Evolutionary conservation across 2,888 invertebrate genomes (phyloP), one percentile per base, ranked within the genome.

Genomic region (Tetranychus truncatus): DNA sequence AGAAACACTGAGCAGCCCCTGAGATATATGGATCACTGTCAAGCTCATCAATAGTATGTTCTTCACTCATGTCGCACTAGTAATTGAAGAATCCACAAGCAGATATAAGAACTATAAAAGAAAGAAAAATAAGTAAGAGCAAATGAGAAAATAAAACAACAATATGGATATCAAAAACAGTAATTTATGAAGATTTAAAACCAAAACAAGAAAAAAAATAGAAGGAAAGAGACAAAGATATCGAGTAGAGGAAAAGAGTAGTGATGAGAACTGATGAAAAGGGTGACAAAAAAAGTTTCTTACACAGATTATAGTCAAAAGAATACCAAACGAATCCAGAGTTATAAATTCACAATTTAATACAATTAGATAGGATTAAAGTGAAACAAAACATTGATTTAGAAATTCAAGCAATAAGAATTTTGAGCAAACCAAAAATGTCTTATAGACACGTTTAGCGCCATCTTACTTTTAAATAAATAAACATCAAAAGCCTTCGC

Each of bases 1-100:
- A 80, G 72, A 78, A 75, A 73, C 79, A 79, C 20, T 79, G 74
- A 9, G 80, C 78, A 11, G 80, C 78, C 1, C 69, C 69, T 20
- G 21, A 69, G 20, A 69, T 69, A 21, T 24, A 24, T 11, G 34
- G 34, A 69, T 69, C 69, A 21, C 69, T 20, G 34, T 20, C 69
- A 69, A 69, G 69, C 20, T 69, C 69, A 20, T 69, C 69, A 8
- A 69, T 20, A 18, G 69, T 20, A 69, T 69, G 34, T 69, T 69
- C 69, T 20, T 69, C 69, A 24, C 69, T 24, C 69, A 69, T 69
- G 55, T 55, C 55, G 15, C 9, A 55, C 15, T 34, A 34, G 3
- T 0, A 55, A 9, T 15, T 55, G 55, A 55, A 15, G 55, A 55
- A 55, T 5, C 15, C 15, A 15, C 9, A 55, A 15, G 55, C 15